These are phyloP conservation scores for Suncus etruscus DNA, from an alignment of 2,113 vertebrate species.

Conservation along the genomic window DNA sequence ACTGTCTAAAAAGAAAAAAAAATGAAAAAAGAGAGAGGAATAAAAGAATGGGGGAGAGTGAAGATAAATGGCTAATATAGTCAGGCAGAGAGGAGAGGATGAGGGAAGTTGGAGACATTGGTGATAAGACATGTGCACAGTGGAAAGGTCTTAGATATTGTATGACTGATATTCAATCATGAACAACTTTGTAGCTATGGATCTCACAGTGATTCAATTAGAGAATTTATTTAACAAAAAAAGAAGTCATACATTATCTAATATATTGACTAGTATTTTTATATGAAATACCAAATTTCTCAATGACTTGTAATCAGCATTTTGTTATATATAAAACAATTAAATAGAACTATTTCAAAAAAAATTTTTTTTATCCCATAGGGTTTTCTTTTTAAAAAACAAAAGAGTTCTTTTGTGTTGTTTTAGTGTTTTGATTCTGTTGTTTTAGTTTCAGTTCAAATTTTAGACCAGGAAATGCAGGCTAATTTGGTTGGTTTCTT, in stretches of 20 bases:
- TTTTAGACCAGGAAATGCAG: neutral
- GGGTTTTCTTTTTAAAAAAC: neutral
- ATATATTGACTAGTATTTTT: neutral
- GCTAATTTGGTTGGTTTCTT: neutral
- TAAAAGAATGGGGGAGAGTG: too few relatives aligned
- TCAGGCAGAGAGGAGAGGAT: too few relatives aligned
- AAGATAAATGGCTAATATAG: too few relatives aligned
- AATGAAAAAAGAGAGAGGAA: too few relatives aligned
- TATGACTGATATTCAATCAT: too few relatives aligned
- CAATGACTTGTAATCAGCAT: neutral
- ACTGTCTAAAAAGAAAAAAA: too few relatives aligned
- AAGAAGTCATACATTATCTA: neutral
- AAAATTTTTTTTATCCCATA: neutral
- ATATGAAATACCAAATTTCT: neutral
- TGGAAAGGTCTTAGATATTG: too few relatives aligned
- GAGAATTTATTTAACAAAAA: too few relatives aligned
- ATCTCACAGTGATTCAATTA: too few relatives aligned
- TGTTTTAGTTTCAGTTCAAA: neutral
- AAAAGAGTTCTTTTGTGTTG: neutral
- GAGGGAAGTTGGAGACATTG: too few relatives aligned
- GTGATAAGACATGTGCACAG: too few relatives aligned
- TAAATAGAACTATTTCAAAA: neutral
- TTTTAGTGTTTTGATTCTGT: neutral
- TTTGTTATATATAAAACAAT: neutral
- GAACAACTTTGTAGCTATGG: too few relatives aligned